Percentiles rank a stretch among this genome's conserved stretches.
Evolutionary conservation across 2,888 invertebrate genomes (phyloP).

Genomic region (Euzophera pinguis): DNA sequence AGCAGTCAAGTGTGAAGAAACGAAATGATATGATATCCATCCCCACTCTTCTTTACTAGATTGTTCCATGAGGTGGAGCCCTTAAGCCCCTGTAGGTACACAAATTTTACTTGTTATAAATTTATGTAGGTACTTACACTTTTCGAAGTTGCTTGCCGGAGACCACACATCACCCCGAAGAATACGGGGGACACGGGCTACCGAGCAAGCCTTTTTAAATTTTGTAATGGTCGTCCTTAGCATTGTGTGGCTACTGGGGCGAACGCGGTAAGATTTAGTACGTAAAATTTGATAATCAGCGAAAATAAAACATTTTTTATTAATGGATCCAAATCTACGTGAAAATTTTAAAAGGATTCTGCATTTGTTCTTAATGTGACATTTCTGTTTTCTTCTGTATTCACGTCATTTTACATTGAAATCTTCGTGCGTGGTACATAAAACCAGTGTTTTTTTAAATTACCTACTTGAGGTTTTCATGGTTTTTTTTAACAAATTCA

Average conservation of each 20-base stretch:
- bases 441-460: too few relatives aligned
- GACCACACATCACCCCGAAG: conserved; percentile 30
- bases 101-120: too few relatives aligned
- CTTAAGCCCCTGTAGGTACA: too few relatives aligned
- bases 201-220: conserved; percentile 38
- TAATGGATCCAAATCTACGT: conserved; percentile 17
- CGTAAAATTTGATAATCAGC: conserved; percentile 36
- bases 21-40: too few relatives aligned
- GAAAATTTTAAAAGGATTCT: conserved; percentile 22
- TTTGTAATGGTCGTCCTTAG: conserved; percentile 38
- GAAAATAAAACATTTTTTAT: conserved; percentile 47
- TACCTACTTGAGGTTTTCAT: too few relatives aligned
- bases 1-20: too few relatives aligned
- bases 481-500: too few relatives aligned
- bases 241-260: conserved; percentile 31
- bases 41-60: too few relatives aligned
- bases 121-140: conserved; percentile 34
- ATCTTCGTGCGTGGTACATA: too few relatives aligned
- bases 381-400: conserved; percentile 21
- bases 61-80: too few relatives aligned
- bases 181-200: conserved; percentile 32
- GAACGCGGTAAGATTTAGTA: neutral
- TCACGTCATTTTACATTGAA: conserved; percentile 9
- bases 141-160: conserved; percentile 34
- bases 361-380: conserved; percentile 26